phyloP scores from a whole-genome alignment of 2,888 invertebrate species.

The Hypena proboscidalis region DNA sequence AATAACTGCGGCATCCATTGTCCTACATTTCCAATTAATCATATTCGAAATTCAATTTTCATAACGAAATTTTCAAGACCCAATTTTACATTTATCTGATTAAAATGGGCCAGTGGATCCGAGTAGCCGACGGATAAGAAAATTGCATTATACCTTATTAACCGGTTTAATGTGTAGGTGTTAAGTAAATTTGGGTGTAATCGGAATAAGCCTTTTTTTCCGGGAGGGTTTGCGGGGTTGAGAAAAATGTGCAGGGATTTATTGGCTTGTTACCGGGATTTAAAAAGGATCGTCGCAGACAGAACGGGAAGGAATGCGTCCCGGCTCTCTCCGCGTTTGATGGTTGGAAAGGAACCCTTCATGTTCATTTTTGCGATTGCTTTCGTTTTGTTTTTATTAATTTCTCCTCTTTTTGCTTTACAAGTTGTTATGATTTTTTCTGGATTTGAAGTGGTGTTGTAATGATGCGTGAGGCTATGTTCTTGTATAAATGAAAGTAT shows the following conservation, averaged over 20 bases:
- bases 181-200: slow-evolving; percentile 86
- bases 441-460: neutral
- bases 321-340: slow-evolving; percentile 62
- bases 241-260: slow-evolving; percentile 80
- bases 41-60: slow-evolving; percentile 65
- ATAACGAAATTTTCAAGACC: slow-evolving; percentile 72
- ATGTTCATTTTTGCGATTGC: slow-evolving; percentile 76
- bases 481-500: no score
- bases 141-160: slow-evolving; percentile 81
- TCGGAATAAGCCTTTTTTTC: slow-evolving; percentile 80
- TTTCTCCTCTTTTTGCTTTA: slow-evolving; percentile 25
- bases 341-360: slow-evolving; percentile 63
- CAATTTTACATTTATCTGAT: slow-evolving; percentile 73
- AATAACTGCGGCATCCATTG: slow-evolving; percentile 12
- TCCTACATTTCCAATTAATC: slow-evolving; percentile 33
- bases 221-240: slow-evolving; percentile 48
- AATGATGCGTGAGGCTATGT: no score
- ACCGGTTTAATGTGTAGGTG: slow-evolving; percentile 79
- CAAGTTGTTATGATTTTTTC: slow-evolving; percentile 10
- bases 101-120: slow-evolving; percentile 67
- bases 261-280: slow-evolving; percentile 85
- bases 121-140: slow-evolving; percentile 65
- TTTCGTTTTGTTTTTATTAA: slow-evolving; percentile 60
- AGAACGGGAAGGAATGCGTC: slow-evolving; percentile 69
- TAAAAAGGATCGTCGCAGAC: slow-evolving; percentile 73